Percentiles rank a stretch among this genome's conserved stretches.
Conservation (phyloP, 2,797 vertebrate genomes). For the Enteromius unitaeniatus region DNA sequence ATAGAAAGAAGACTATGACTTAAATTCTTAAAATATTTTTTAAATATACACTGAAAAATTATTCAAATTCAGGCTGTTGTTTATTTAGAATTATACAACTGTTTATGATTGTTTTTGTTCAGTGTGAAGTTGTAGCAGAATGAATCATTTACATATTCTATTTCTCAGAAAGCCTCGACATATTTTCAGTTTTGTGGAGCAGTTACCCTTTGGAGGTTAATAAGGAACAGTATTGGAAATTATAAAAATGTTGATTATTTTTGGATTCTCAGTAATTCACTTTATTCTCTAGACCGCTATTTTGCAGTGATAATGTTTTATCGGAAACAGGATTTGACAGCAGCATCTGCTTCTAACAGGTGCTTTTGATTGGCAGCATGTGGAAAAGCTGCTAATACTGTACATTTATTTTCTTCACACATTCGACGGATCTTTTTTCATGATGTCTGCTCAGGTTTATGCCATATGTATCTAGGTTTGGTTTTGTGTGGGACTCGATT, state of each 20-base stretch:
- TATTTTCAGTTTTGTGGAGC: neutral
- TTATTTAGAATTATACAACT: neutral
- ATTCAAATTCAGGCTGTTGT: neutral
- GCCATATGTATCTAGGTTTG: neutral
- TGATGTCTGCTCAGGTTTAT: neutral
- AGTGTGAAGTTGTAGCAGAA: neutral
- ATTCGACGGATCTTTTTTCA: neutral
- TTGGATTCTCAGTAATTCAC: neutral
- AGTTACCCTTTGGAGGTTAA: neutral
- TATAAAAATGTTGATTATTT: neutral
- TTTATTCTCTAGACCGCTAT: neutral
- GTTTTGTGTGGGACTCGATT: neutral
- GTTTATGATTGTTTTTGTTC: neutral
- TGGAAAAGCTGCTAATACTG: neutral
- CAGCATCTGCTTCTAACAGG: neutral
- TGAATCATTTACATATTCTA: constrained; percentile 31
- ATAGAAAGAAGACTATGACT: neutral
- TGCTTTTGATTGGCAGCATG: neutral
- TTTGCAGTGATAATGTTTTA: neutral
- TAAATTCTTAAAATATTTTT: neutral
- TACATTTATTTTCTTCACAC: neutral
- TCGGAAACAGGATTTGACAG: neutral
- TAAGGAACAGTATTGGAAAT: neutral
- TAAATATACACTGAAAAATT: neutral
- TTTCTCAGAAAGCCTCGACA: neutral